Evolutionary conservation across 2,888 invertebrate genomes (phyloP), one percentile per base, ranked within the genome.

Genomic region (Diarsia dahlii): DNA sequence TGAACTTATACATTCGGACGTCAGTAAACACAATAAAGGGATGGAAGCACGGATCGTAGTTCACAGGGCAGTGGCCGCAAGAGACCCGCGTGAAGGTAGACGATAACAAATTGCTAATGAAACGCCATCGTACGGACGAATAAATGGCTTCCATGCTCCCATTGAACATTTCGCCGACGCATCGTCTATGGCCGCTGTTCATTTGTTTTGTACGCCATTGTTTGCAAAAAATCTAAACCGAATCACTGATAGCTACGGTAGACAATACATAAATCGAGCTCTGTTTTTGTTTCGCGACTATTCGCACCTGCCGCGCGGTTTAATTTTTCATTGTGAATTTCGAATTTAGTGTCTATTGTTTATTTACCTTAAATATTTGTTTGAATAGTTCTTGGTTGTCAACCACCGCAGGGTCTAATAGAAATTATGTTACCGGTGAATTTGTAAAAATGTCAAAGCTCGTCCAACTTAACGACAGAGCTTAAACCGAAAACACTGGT

Each of bases 211-310:
- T 71, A 78, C 78, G 71, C 87, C 86, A 89, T 91, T 91, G 90
- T 91, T 90, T 89, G 89, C 84, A 82, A 89, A 90, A 89, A 89
- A 89, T 88, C 87, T 87, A 90, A 90, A 91, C 88, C 84, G 87
- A 89, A 88, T 91, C 89, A 91, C 85, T 84, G 87, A 87, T 89
- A 85, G 86, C 87, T 76, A 80, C 74, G 85, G 87, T 85, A 85
- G 81, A 88, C 86, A 85, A 90, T 81, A 80, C 85, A 88, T 90
- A 90, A 90, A 90, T 90, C 87, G 86, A 78, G 82, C 84, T 88
- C 85, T 88, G 88, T 90, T 90, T 88, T 90, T 82, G 80, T 88
- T 84, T 87, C 67, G 88, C 85, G 84, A 87, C 86, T 85, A 89
- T 91, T 89, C 85, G 87, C 91, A 91, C 90, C 89, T 89, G 89